Conservation (phyloP, 2,888 invertebrate species). For the Aphodius sticticus region DNA sequence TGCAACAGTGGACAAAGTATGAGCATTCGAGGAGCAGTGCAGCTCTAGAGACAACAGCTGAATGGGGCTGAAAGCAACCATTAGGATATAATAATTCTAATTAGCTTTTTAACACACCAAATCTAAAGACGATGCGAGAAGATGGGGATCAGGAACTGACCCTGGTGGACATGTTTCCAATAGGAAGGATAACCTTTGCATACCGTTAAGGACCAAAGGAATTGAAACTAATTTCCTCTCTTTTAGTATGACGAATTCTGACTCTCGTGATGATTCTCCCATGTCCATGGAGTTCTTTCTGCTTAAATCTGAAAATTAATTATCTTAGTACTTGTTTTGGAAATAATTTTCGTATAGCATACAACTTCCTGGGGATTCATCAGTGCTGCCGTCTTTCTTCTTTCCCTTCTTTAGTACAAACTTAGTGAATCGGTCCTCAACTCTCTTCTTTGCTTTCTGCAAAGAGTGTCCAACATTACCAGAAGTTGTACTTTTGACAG, state of each 20-base stretch:
- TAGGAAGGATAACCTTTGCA: slow-evolving; percentile 88
- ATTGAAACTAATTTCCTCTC: slow-evolving; percentile 86
- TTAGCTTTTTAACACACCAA: slow-evolving; percentile 69
- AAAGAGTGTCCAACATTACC: slow-evolving; percentile 71
- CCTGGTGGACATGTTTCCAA: slow-evolving; percentile 97
- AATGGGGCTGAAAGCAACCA: slow-evolving; percentile 74
- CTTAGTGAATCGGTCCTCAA: slow-evolving; percentile 88
- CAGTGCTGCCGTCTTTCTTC: slow-evolving; percentile 87
- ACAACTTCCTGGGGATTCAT: slow-evolving; percentile 84
- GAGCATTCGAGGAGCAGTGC: slow-evolving; percentile 93
- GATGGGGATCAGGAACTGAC: slow-evolving; percentile 93
- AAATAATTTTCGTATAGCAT: slow-evolving; percentile 54
- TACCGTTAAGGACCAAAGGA: slow-evolving; percentile 83
- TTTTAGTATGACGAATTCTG: slow-evolving; percentile 87
- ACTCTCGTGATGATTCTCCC: slow-evolving; percentile 80
- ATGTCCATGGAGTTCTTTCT: slow-evolving; percentile 85
- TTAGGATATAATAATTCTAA: slow-evolving; percentile 21
- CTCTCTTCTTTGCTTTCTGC: slow-evolving; percentile 83
- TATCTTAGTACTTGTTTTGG: neutral
- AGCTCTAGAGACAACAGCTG: slow-evolving; percentile 93
- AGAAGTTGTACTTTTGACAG: slow-evolving; percentile 46
- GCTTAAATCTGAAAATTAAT: slow-evolving; percentile 67
- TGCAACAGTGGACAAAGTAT: slow-evolving; percentile 96
- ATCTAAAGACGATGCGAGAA: slow-evolving; percentile 93
- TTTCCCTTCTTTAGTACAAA: slow-evolving; percentile 87